Percentiles rank a stretch among this genome's conserved stretches.
phyloP scores from a whole-genome alignment of 2,797 vertebrate species.

The Rhynchotus rufescens region DNA sequence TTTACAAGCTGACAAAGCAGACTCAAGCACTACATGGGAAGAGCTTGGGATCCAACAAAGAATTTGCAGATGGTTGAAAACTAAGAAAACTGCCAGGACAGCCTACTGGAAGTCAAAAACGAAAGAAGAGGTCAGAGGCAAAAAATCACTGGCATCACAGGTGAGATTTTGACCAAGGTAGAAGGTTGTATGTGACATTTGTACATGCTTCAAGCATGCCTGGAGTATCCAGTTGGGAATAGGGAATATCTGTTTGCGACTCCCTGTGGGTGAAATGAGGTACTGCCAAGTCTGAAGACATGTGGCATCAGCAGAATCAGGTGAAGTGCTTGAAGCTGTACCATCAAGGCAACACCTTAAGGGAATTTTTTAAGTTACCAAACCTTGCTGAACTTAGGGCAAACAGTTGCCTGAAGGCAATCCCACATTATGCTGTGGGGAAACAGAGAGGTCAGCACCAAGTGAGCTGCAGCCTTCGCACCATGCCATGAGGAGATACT shows the following conservation, averaged over 20 bases:
- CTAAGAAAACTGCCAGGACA: not conserved
- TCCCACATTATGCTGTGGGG: not conserved
- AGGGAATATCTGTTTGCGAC: not conserved
- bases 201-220: not conserved
- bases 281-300: not conserved
- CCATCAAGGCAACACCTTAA: not conserved
- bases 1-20: not conserved
- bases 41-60: not conserved
- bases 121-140: not conserved
- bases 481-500: not conserved
- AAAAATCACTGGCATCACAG: not conserved
- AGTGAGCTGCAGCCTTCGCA: not conserved
- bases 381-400: not conserved
- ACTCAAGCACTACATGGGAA: not conserved
- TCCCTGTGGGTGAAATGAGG: not conserved
- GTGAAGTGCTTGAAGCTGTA: not conserved
- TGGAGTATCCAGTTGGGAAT: not conserved
- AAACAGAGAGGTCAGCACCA: not conserved
- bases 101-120: not conserved
- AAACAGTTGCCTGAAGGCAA: not conserved
- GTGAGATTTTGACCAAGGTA: not conserved
- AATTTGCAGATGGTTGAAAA: not conserved
- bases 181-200: rapidly evolving
- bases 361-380: not conserved
- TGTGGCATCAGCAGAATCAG: not conserved